Percentiles rank a stretch among this genome's conserved stretches.
These are phyloP conservation scores for Lasaia peninsularis DNA, from an alignment of 1,140 invertebrate species.

Conservation along the genomic window DNA sequence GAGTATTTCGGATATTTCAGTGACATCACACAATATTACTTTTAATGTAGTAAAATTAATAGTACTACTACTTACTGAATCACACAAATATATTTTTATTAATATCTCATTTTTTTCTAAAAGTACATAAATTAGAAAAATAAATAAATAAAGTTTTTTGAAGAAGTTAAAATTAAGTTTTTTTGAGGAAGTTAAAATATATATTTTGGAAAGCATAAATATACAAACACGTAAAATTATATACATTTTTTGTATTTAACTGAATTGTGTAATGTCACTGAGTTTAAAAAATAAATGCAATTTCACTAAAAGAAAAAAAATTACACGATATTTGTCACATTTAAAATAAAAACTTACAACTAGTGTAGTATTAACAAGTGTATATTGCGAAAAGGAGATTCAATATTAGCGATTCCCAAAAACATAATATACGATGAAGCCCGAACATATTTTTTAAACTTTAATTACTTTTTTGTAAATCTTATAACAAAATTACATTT, in stretches of 20 bases:
- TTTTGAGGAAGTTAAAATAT: no score
- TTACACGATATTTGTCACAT: slow-evolving; percentile 12
- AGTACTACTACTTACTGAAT: no score
- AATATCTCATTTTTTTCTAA: no score
- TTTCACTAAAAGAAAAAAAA: slow-evolving; percentile 11
- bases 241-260: not conserved
- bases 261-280: not conserved
- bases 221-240: no score
- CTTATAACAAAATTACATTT: no score
- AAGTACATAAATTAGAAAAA: no score
- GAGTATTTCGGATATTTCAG: slow-evolving; percentile 11
- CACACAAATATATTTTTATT: no score
- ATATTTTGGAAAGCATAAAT: no score
- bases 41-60: no score
- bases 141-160: no score
- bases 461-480: not conserved
- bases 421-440: not conserved
- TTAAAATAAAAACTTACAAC: slow-evolving; percentile 6
- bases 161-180: no score
- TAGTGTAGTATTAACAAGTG: slow-evolving; percentile 33
- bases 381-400: slow-evolving; percentile 22
- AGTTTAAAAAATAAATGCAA: not conserved
- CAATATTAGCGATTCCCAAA: slow-evolving; percentile 8
- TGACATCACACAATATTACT: slow-evolving; percentile 10
- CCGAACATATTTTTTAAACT: not conserved